phyloP scores from a whole-genome alignment of 2,888 invertebrate genomes.

The Scrobipalpa costella region DNA sequence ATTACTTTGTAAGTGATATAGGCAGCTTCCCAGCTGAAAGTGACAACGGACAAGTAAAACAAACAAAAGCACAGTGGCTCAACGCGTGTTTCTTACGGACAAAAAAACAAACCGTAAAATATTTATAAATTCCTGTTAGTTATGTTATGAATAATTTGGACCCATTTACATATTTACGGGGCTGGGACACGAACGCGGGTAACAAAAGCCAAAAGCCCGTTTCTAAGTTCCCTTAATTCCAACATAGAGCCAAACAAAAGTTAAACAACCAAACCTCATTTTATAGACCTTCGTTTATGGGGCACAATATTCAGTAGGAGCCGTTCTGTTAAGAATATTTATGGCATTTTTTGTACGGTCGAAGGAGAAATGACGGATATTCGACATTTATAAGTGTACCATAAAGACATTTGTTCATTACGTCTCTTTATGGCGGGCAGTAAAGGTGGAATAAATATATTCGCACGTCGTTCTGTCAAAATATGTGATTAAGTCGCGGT shows the following conservation, averaged over 20 bases:
- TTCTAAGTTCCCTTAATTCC: slow-evolving; percentile 70
- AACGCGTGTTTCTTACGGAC: slow-evolving; percentile 33
- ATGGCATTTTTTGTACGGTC: slow-evolving; percentile 70
- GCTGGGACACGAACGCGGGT: slow-evolving; percentile 48
- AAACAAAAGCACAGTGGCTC: slow-evolving; percentile 28
- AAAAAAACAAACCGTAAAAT: slow-evolving; percentile 57
- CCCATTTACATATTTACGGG: slow-evolving; percentile 73
- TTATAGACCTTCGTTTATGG: slow-evolving; percentile 74
- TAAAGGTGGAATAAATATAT: slow-evolving; percentile 65
- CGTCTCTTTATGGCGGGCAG: slow-evolving; percentile 63
- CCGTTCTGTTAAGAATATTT: slow-evolving; percentile 77
- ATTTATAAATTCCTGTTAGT: slow-evolving; percentile 70
- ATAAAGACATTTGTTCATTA: slow-evolving; percentile 77
- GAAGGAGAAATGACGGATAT: slow-evolving; percentile 70
- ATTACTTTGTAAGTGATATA: slow-evolving; percentile 7
- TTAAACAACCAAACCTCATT: slow-evolving; percentile 74
- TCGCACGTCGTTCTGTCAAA: slow-evolving; percentile 62
- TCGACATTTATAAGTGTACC: slow-evolving; percentile 75
- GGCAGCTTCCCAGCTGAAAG: slow-evolving; percentile 1
- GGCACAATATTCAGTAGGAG: slow-evolving; percentile 77
- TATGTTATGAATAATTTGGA: slow-evolving; percentile 74
- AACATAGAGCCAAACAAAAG: slow-evolving; percentile 67
- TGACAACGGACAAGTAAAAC: slow-evolving; percentile 24
- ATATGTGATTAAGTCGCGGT: slow-evolving; percentile 52
- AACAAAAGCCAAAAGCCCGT: slow-evolving; percentile 60